Conservation (phyloP, 2,113 vertebrate genomes). For the Dicerorhinus sumatrensis region DNA sequence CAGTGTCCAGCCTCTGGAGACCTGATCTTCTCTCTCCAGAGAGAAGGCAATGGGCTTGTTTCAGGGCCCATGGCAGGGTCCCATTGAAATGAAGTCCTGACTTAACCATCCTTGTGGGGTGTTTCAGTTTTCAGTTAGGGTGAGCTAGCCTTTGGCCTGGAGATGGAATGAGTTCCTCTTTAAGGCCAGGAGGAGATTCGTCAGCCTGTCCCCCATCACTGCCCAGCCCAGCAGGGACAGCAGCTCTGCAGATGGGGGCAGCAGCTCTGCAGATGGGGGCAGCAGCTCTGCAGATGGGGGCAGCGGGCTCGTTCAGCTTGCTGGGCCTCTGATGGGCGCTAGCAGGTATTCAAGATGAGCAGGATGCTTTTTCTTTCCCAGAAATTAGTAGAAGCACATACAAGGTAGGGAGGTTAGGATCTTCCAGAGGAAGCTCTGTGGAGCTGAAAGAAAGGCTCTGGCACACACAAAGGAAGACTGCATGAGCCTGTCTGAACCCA, state of each 20-base stretch:
- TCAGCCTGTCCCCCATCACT: neutral
- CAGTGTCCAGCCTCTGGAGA: neutral
- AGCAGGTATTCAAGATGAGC: neutral
- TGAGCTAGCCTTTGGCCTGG: neutral
- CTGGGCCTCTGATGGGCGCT: neutral
- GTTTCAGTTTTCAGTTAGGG: neutral
- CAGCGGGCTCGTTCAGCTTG: neutral
- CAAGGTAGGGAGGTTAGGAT: neutral
- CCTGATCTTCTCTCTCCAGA: neutral
- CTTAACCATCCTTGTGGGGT: neutral
- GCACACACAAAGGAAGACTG: neutral
- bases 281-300: neutral
- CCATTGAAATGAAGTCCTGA: neutral
- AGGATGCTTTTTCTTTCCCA: neutral
- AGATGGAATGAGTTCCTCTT: neutral
- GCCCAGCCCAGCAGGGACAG: neutral
- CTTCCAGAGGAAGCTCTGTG: neutral
- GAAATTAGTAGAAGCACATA: neutral
- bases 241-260: neutral
- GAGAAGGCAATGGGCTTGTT: neutral
- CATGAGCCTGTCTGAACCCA: neutral
- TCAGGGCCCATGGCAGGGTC: neutral
- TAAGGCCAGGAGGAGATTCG: neutral
- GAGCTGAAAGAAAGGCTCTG: no score
- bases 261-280: neutral